These are phyloP conservation scores for Cerceris rybyensis DNA, from an alignment of 2,888 invertebrate species.

Conservation along the genomic window DNA sequence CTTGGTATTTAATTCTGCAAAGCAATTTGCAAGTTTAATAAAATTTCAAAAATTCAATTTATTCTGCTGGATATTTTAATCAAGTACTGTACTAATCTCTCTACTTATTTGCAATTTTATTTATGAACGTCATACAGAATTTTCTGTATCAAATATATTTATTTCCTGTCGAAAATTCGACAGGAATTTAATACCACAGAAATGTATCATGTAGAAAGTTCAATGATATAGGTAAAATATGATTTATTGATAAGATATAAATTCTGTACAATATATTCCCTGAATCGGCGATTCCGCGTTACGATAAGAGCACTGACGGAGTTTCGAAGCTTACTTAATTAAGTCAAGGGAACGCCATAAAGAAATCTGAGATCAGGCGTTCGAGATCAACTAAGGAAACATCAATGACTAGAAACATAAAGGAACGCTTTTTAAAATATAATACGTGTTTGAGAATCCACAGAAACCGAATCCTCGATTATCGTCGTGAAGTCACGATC, in stretches of 20 bases:
- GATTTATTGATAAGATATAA: conserved; percentile 78
- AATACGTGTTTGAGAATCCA: conserved; percentile 30
- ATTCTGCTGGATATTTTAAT: not conserved
- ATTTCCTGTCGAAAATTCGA: not conserved
- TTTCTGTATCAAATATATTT: not conserved
- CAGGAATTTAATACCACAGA: not conserved
- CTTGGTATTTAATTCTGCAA: too few relatives aligned
- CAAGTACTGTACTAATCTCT: not conserved
- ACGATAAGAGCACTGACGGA: conserved; percentile 78
- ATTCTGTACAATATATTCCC: conserved; percentile 77
- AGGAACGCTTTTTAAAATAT: conserved; percentile 71
- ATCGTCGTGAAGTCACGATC: not conserved
- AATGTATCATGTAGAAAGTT: too few relatives aligned
- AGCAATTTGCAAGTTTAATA: too few relatives aligned
- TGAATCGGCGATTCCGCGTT: conserved; percentile 72
- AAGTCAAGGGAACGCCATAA: conserved; percentile 35
- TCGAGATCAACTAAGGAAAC: conserved; percentile 70
- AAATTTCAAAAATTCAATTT: too few relatives aligned
- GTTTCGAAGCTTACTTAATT: conserved; percentile 45
- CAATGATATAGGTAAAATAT: conserved; percentile 73
- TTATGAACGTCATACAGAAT: too few relatives aligned
- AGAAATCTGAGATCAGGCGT: conserved; percentile 70
- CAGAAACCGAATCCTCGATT: not conserved
- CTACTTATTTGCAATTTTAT: too few relatives aligned
- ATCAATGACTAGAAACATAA: conserved; percentile 77